Evolutionary conservation across 2,797 vertebrate genomes (phyloP).

Genomic region (Podarcis siculus): DNA sequence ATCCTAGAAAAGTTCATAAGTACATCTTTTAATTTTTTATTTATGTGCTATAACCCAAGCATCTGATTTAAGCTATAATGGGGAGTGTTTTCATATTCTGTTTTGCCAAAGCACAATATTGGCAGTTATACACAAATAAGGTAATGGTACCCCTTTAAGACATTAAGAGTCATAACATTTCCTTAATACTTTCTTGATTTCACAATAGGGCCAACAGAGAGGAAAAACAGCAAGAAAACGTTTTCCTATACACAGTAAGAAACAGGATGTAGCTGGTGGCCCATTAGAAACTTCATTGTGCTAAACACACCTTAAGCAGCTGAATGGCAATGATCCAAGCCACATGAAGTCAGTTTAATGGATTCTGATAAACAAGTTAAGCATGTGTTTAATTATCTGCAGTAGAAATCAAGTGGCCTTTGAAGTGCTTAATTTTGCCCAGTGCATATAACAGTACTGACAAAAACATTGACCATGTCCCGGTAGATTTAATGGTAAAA

Average conservation of each 20-base stretch:
- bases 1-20: background rate
- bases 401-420: background rate
- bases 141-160: background rate
- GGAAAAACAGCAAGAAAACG: background rate
- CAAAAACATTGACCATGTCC: background rate
- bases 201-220: background rate
- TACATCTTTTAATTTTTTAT: background rate
- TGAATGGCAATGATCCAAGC: background rate
- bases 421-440: background rate
- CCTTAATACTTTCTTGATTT: background rate
- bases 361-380: background rate
- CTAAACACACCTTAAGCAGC: background rate
- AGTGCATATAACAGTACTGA: background rate
- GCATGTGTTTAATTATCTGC: background rate
- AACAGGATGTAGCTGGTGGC: background rate
- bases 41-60: background rate
- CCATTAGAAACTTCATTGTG: background rate
- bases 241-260: background rate
- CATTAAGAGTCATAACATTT: background rate
- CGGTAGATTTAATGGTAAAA: background rate
- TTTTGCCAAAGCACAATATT: background rate
- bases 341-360: background rate
- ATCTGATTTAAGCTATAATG: background rate
- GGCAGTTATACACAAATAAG: background rate
- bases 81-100: background rate